Base-by-base conservation (phyloP, 2,888 invertebrate genomes). In the Dynastes maya region DNA sequence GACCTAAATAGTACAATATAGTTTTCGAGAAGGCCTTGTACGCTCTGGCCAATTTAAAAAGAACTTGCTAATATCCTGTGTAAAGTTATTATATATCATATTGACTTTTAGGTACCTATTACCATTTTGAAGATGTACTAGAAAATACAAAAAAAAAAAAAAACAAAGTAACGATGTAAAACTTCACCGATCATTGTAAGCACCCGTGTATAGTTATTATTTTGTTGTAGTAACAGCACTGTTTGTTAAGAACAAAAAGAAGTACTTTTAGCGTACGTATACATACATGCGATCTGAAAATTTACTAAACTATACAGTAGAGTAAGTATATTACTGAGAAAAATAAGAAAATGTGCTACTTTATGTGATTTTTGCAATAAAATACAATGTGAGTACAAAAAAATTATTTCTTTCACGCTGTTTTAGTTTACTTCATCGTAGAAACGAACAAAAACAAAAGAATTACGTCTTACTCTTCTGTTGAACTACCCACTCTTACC, bases 1-100 rank as follows among this genome's bases (percentile, higher is more conserved):
- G 81, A 80, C 81, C 81, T 81, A 81, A 81, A 80, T 64, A 78
- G 75, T 80, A 76, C 80, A 80, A 81, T 74, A 76, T 58, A 49
- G 61, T 79, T 76, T 70, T 61, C 77, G 71, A 67, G 27, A 53
- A 51, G 70, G 79, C 76, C 75, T 63, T 49, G 63, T 22, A 58
- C 8, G 22, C 13, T 40, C 22, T 40, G 71, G 64, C 77, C 67
- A 27, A 63, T 40, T 65, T 58, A 55, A 45, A 2, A 45, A 11
- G 45, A 45, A 45, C 45, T 58, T 37, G 32, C n/a, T 53, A 67
- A 55, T 55, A n/a, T 58, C 55, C 55, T 9, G 16, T 8, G 16
- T 51, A 22, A 67, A 49, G 32, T 45, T 55, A 58, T n/a, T 22
- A 22, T 65, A 13, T 68, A 55, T 79, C 45, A 49, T 71, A 67